phyloP scores from a whole-genome alignment of 1,140 invertebrate species.

The Hylaeus volcanicus region DNA sequence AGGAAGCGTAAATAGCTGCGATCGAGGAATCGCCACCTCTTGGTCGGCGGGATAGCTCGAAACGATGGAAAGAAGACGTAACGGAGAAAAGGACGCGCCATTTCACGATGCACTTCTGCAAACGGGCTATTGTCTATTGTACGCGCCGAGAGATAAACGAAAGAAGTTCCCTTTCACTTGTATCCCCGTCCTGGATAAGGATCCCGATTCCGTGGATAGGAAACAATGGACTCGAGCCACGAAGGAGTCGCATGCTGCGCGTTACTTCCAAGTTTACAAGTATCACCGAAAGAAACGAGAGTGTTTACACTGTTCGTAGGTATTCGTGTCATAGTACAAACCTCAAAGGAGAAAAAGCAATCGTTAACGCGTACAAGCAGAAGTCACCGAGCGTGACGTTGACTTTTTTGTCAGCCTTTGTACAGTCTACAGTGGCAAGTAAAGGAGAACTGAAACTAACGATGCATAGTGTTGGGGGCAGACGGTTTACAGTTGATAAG shows the following conservation, averaged over 20 bases:
- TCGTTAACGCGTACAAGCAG: background rate
- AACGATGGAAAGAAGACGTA: conserved; percentile 35
- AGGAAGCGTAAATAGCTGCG: background rate
- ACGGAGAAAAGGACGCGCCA: background rate
- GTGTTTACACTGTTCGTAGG: too few relatives aligned
- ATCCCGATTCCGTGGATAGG: background rate
- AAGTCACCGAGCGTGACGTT: too few relatives aligned
- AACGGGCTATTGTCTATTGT: conserved; percentile 40
- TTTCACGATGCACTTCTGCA: conserved; percentile 19
- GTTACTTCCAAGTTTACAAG: background rate
- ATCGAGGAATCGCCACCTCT: conserved; percentile 3
- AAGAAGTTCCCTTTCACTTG: conserved; percentile 49
- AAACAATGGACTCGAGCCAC: background rate
- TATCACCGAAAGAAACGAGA: background rate
- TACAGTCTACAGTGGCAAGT: too few relatives aligned
- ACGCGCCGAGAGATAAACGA: conserved; percentile 37
- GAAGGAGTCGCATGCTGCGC: background rate
- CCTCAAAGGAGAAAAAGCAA: background rate
- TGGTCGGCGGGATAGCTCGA: conserved; percentile 27
- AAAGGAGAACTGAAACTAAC: too few relatives aligned
- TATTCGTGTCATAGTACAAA: too few relatives aligned
- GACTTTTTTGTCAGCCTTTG: too few relatives aligned
- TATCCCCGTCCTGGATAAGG: conserved; percentile 24
- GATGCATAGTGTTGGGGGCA: too few relatives aligned
- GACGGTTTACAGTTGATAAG: too few relatives aligned